phyloP scores from a whole-genome alignment of 2,888 invertebrate species.

The Caenorhabditis sp. region DNA sequence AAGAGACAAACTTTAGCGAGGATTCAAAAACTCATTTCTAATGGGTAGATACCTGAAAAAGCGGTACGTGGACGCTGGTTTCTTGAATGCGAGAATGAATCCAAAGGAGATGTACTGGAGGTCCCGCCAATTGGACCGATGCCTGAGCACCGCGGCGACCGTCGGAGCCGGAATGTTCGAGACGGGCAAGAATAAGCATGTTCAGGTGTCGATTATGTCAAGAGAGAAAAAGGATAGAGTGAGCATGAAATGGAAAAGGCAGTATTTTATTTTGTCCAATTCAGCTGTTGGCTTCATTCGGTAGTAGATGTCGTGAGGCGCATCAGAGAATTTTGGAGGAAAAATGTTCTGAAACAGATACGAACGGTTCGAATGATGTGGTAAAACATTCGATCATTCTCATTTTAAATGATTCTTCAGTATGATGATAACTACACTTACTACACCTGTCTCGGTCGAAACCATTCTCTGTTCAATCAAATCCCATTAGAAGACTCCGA shows the following conservation, averaged over 20 bases:
- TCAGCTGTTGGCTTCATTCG: too few species aligned
- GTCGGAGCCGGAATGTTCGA: slow-evolving; percentile 21
- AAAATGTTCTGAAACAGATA: too few species aligned
- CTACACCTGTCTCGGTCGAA: too few species aligned
- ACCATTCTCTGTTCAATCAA: slow-evolving; percentile 2
- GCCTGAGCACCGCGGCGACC: neutral
- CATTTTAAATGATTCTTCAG: too few species aligned
- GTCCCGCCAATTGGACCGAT: neutral
- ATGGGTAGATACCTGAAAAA: slow-evolving; percentile 17
- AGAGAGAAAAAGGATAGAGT: neutral
- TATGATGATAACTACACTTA: too few species aligned
- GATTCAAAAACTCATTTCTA: neutral
- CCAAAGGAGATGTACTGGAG: slow-evolving; percentile 21
- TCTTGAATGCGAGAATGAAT: slow-evolving; percentile 5
- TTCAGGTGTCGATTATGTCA: neutral
- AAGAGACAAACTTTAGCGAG: neutral
- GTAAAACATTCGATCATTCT: too few species aligned
- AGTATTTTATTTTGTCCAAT: too few species aligned
- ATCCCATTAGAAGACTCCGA: neutral
- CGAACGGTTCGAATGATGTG: too few species aligned
- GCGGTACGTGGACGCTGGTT: slow-evolving; percentile 29
- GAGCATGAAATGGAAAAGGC: too few species aligned
- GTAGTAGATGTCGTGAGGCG: too few species aligned
- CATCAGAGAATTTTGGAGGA: too few species aligned
- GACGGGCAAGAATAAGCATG: neutral